Percentiles rank a stretch among this genome's conserved stretches.
Conservation (phyloP, 2,888 invertebrate genomes). For the Eupelmus urozonus region DNA sequence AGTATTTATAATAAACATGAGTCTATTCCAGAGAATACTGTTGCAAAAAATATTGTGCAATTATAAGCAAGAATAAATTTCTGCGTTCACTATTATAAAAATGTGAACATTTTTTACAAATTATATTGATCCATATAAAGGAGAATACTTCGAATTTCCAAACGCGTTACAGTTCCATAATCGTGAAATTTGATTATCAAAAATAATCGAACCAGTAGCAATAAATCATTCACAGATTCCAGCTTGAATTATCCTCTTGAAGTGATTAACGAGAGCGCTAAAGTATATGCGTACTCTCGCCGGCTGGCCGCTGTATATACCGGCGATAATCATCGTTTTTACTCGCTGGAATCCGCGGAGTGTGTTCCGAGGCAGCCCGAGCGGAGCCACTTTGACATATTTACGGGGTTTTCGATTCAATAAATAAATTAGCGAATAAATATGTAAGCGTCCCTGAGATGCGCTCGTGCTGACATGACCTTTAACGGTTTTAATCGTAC, state of each 20-base stretch:
- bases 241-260: constrained; percentile 16
- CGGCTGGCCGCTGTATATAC: constrained; percentile 23
- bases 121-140: too few relatives aligned
- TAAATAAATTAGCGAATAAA: constrained; percentile 26
- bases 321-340: constrained; percentile 39
- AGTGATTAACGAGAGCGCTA: constrained; percentile 34
- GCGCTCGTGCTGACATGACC: not conserved
- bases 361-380: constrained; percentile 14
- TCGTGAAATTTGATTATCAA: not conserved
- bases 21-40: too few relatives aligned
- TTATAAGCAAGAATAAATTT: too few relatives aligned
- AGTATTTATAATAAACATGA: too few relatives aligned
- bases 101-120: too few relatives aligned
- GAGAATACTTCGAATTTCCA: too few relatives aligned
- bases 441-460: not conserved
- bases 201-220: not conserved
- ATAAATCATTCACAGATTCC: constrained; percentile 33
- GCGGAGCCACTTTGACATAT: constrained; percentile 17
- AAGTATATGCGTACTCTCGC: constrained; percentile 17
- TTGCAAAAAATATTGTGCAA: too few relatives aligned
- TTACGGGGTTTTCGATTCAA: constrained; percentile 19
- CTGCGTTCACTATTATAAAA: too few relatives aligned
- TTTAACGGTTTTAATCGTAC: constrained; percentile 44
- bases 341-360: constrained; percentile 32
- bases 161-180: too few relatives aligned